Conservation (phyloP, 2,113 vertebrate genomes). For the Bungarus multicinctus region DNA sequence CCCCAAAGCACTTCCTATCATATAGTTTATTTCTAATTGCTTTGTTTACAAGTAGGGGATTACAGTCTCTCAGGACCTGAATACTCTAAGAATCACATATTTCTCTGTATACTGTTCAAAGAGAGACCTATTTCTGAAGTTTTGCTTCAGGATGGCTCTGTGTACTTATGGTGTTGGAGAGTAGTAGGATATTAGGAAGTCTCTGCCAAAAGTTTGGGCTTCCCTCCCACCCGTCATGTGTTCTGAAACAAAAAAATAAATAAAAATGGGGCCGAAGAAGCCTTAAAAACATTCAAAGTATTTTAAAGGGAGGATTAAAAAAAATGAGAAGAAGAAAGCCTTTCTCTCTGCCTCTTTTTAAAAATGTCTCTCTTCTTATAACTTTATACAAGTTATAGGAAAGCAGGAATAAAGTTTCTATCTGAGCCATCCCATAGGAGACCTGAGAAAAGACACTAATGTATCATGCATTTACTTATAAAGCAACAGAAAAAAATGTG, state of each 20-base stretch:
- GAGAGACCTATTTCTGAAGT: background rate
- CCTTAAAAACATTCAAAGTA: background rate
- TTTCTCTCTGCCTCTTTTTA: background rate
- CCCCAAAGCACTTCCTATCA: background rate
- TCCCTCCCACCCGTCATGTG: background rate
- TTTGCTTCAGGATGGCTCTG: background rate
- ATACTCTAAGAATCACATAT: background rate
- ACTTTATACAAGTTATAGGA: background rate
- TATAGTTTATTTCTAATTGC: background rate
- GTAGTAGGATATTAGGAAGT: background rate
- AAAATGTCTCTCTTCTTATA: background rate
- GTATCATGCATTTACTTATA: background rate
- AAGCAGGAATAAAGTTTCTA: background rate
- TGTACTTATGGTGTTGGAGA: background rate
- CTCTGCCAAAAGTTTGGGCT: background rate
- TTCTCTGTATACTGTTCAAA: background rate
- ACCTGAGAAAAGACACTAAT: background rate
- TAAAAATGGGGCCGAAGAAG: background rate
- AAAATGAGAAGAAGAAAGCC: background rate
- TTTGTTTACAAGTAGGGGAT: background rate
- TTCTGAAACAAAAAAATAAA: background rate
- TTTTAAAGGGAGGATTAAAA: background rate
- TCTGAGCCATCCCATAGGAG: background rate
- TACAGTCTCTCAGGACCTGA: background rate
- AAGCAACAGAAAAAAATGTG: background rate